These are phyloP conservation scores for Umimayanthus kanabou DNA, from an alignment of 92 coral and sea anemone genomes.

Conservation along the genomic window DNA sequence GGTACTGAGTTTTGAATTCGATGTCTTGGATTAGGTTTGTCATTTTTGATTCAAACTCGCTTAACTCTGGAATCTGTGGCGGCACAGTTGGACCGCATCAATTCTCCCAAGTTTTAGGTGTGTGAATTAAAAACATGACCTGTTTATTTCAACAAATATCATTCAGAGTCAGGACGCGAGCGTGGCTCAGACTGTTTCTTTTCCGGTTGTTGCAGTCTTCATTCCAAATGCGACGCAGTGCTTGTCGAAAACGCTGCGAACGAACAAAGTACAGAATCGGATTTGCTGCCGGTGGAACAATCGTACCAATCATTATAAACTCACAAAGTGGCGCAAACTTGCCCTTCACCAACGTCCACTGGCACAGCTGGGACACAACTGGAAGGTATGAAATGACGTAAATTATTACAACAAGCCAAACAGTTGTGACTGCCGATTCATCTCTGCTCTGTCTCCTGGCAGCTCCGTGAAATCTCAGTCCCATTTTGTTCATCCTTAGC, in stretches of 20 bases:
- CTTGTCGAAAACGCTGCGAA: slow-evolving; percentile 26
- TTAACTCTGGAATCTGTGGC: too few species aligned
- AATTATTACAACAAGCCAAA: background rate
- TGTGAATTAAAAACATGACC: too few species aligned
- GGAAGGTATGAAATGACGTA: slow-evolving; percentile 7
- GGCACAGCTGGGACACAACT: background rate
- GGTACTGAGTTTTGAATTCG: too few species aligned
- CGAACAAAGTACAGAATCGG: slow-evolving; percentile 19
- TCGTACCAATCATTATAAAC: background rate
- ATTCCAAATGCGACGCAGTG: background rate
- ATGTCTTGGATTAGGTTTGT: too few species aligned
- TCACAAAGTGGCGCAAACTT: background rate
- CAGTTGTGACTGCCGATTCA: slow-evolving; percentile 4
- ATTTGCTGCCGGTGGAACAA: slow-evolving; percentile 14
- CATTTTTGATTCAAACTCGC: too few species aligned
- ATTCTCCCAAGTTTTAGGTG: background rate
- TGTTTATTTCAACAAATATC: background rate
- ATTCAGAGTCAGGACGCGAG: background rate
- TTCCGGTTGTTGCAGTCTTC: background rate
- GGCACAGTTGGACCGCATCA: too few species aligned
- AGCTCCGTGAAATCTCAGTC: slow-evolving; percentile 25
- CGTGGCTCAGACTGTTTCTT: background rate
- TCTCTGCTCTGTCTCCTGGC: background rate
- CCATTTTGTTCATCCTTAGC: background rate
- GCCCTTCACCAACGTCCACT: background rate